Percentiles rank a stretch among this genome's conserved stretches.
These are phyloP conservation scores for Corythornis leucogaster DNA, from an alignment of 2,797 vertebrate genomes.

Conservation along the genomic window DNA sequence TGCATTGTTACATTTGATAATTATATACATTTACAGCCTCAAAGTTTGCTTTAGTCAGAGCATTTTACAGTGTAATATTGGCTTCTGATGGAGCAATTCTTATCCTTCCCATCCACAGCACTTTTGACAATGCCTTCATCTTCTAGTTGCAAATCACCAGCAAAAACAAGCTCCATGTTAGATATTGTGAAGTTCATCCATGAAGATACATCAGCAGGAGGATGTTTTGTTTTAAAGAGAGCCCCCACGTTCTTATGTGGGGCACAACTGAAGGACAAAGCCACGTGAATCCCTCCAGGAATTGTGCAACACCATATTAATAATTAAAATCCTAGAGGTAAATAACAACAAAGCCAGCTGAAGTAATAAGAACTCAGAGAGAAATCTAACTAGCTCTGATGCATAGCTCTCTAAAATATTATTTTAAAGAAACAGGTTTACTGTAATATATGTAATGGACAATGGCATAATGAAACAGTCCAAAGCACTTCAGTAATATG, in stretches of 20 bases:
- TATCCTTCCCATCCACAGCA: neutral
- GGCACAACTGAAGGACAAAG: neutral
- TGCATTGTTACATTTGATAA: neutral
- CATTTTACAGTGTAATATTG: neutral
- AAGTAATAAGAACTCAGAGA: neutral
- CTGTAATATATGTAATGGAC: accelerated
- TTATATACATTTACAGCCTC: neutral
- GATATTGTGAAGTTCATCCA: neutral
- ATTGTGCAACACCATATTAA: neutral
- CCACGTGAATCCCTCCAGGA: neutral
- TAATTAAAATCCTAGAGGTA: neutral
- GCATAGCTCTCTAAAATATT: accelerated
- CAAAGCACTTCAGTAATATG: neutral
- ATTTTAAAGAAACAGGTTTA: neutral
- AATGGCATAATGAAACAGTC: neutral
- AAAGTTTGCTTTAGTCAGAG: neutral
- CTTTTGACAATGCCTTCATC: neutral
- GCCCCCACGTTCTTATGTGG: neutral
- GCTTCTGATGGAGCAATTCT: neutral
- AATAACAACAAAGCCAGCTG: neutral
- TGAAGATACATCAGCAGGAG: neutral
- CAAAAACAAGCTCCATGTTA: neutral
- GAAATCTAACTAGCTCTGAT: neutral
- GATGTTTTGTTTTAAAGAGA: too few species aligned
- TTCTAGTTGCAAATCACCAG: neutral